Percentiles rank a stretch among this genome's conserved stretches.
Conservation (phyloP, 2,113 vertebrate species). For the Chrysemys picta region DNA sequence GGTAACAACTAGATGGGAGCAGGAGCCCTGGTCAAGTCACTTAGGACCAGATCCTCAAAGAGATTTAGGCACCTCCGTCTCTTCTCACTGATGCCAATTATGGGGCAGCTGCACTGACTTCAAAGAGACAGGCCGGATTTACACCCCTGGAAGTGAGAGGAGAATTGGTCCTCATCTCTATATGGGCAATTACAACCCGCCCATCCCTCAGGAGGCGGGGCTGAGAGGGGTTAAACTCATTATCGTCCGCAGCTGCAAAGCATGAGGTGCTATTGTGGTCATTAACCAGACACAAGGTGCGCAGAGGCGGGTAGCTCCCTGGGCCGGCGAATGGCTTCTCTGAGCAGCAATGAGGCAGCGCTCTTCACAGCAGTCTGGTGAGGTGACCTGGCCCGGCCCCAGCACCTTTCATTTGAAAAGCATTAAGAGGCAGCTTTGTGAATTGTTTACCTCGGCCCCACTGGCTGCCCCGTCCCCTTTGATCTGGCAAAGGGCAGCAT, state of each 20-base stretch:
- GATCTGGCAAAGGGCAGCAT: background rate
- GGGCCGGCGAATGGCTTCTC: background rate
- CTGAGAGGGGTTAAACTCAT: background rate
- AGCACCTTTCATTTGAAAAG: background rate
- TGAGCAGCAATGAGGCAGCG: background rate
- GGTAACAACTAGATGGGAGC: too few species aligned
- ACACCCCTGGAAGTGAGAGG: background rate
- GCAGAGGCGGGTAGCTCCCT: background rate
- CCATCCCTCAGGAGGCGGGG: background rate
- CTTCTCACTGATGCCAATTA: background rate
- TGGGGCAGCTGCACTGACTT: background rate
- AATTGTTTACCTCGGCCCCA: accelerated
- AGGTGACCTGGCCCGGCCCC: too few species aligned
- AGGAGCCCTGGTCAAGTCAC: too few species aligned
- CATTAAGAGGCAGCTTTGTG: background rate
- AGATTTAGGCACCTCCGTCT: too few species aligned
- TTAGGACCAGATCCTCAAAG: too few species aligned
- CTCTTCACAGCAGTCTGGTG: background rate
- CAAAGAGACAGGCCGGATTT: background rate
- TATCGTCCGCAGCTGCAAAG: background rate
- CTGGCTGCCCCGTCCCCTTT: background rate
- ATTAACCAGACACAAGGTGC: too few species aligned
- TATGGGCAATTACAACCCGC: background rate
- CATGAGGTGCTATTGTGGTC: background rate
- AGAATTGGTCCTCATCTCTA: background rate